Base-by-base conservation (phyloP, 2,888 invertebrate species). In the Tipula lateralis region DNA sequence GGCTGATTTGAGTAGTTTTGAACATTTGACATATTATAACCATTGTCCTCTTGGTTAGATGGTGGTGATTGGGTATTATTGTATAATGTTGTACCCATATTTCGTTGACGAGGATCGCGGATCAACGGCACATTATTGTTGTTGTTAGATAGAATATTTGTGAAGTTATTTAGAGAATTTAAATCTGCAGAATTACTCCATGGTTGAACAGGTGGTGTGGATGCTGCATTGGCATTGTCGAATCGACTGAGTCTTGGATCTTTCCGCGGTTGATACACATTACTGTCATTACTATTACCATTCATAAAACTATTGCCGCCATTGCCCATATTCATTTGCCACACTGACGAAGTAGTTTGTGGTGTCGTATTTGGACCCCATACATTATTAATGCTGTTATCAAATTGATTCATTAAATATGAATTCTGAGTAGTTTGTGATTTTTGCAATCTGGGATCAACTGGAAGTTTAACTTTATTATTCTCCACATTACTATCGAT, bases 1-100 rank as follows among this genome's bases (percentile, higher is more conserved):
- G 24, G 87, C 94, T 0, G 91, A 90, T 66, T 88, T 86, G 39
- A 86, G 86, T 30, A 66, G 3, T 82, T 82, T 82, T 82, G 82
- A 82, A 30, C 16, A 30, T 7, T 82, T 30, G 82, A 16, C 82
- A 82, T 82, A 66, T 24, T 24, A 24, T 19, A 9, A 12, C 9
- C 24, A 7, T 66, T 24, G 9, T 66, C 66, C 9, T 9, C n/a
- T n/a, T n/a, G n/a, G n/a, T n/a, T 66, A 24, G 66, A 66, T 7
- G 24, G 7, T 24, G 66, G 44, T 13, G 80, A 82, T 2, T 29
- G 12, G 30, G 82, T 16, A 30, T 82, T 82, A 16, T 32, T 32
- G 13, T 66, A 66, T 66, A 66, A 66, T 24, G 66, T 66, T 16
- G 32, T 82, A 2, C 82, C 82, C 7, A 6, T n/a, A 66, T 13